phyloP scores from a whole-genome alignment of 2,797 vertebrate species.

The Nyctalus aviator region DNA sequence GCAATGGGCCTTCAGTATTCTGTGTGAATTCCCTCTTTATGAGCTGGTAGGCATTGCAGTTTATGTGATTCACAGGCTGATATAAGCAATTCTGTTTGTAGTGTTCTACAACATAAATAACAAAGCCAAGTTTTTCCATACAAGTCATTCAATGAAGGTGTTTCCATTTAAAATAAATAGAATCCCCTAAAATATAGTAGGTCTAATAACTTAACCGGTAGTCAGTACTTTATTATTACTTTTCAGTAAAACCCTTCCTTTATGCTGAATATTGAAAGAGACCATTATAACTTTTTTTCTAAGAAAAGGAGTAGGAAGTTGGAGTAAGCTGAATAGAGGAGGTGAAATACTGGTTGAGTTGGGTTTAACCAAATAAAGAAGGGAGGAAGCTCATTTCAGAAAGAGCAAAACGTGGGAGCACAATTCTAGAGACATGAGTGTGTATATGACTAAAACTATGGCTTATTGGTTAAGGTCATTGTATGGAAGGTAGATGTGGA shows the following conservation, averaged over 20 bases:
- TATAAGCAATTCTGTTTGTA: neutral
- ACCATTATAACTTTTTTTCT: neutral
- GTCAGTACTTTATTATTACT: neutral
- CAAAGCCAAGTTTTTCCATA: neutral
- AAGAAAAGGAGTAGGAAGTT: neutral
- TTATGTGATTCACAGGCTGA: neutral
- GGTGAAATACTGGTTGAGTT: neutral
- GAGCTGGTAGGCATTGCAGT: neutral
- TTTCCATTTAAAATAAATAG: slow-evolving; percentile 11
- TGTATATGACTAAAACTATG: neutral
- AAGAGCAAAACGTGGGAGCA: neutral
- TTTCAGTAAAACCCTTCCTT: neutral
- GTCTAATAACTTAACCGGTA: neutral
- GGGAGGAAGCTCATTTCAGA: neutral
- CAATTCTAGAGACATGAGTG: neutral
- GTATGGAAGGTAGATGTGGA: neutral
- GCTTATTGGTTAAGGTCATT: neutral
- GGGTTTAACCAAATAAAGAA: neutral
- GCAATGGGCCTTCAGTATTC: neutral
- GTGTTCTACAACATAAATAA: neutral
- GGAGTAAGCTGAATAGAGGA: neutral
- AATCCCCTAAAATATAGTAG: neutral
- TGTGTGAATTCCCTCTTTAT: neutral
- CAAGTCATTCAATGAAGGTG: neutral
- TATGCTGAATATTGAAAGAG: neutral